phyloP scores from a whole-genome alignment of 2,797 vertebrate genomes.

The Novumbra hubbsi region DNA sequence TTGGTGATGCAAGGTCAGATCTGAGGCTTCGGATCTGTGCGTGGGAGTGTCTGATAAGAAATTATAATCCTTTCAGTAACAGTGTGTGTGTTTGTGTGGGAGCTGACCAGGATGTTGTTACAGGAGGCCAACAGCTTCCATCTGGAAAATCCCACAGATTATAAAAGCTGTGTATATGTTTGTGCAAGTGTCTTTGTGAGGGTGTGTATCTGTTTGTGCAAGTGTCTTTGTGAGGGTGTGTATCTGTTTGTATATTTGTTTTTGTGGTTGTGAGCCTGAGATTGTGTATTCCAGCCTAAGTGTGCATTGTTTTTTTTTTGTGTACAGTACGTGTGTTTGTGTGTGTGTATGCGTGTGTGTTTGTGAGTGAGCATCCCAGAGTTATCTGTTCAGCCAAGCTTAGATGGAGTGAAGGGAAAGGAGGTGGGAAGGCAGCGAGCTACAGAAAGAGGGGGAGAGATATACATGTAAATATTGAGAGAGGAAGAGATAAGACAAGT shows the following conservation, averaged over 20 bases:
- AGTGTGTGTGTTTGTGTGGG: slow-evolving; percentile 10
- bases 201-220: slow-evolving; percentile 1
- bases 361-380: slow-evolving; percentile 11
- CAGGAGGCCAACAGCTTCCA: slow-evolving; percentile 29
- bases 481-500: not conserved
- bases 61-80: not conserved
- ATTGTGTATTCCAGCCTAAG: not conserved
- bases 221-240: slow-evolving; percentile 3
- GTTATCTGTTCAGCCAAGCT: slow-evolving; percentile 66
- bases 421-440: slow-evolving; percentile 36
- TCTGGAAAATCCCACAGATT: slow-evolving; percentile 48
- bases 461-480: not conserved
- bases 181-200: not conserved
- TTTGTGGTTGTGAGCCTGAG: slow-evolving; percentile 3
- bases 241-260: not conserved
- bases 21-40: not conserved
- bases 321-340: not conserved
- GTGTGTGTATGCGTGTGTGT: not conserved
- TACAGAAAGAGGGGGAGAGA: not conserved
- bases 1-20: not conserved
- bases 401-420: slow-evolving; percentile 46
- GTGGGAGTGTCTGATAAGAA: not conserved
- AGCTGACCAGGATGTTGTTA: slow-evolving; percentile 46
- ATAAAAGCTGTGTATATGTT: slow-evolving; percentile 1
- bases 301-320: not conserved